Percentiles rank a stretch among this genome's conserved stretches.
phyloP scores from a whole-genome alignment of 2,113 vertebrate species.

The Tauraco erythrolophus region DNA sequence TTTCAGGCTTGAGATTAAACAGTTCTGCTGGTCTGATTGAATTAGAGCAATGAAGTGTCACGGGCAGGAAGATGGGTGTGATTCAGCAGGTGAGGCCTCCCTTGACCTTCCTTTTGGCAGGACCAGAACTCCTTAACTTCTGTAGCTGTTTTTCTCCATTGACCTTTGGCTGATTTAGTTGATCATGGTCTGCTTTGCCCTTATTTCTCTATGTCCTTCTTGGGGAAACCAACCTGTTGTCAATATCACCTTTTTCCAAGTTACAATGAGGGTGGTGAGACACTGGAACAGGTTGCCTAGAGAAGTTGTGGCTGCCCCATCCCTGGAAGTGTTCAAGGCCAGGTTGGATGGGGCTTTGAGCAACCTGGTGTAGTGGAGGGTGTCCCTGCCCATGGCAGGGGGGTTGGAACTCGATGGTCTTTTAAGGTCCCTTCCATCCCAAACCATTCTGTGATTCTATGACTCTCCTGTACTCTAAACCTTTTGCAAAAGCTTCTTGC shows the following conservation, averaged over 20 bases:
- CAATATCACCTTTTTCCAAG: not conserved
- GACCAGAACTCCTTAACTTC: not conserved
- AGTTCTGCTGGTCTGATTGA: not conserved
- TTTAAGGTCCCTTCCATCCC: no score
- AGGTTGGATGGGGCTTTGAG: no score
- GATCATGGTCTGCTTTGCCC: not conserved
- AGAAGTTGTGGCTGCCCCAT: no score
- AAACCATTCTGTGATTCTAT: no score
- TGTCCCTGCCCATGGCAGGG: no score
- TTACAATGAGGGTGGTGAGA: no score
- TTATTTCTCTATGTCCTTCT: not conserved
- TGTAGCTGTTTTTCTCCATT: rapidly evolving
- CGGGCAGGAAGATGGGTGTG: not conserved
- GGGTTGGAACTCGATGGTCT: no score
- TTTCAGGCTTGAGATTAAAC: not conserved
- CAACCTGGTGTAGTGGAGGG: no score
- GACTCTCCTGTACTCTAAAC: no score
- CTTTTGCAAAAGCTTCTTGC: not conserved
- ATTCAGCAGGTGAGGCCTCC: not conserved
- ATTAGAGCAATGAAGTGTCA: not conserved
- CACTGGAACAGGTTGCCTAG: no score
- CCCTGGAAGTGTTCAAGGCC: no score
- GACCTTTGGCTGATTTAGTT: not conserved
- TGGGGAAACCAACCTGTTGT: no score
- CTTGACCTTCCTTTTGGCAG: not conserved